phyloP scores from a whole-genome alignment of 30 jellyfish, hydroid and myxozoan species.

The Catostylus mosaicus region DNA sequence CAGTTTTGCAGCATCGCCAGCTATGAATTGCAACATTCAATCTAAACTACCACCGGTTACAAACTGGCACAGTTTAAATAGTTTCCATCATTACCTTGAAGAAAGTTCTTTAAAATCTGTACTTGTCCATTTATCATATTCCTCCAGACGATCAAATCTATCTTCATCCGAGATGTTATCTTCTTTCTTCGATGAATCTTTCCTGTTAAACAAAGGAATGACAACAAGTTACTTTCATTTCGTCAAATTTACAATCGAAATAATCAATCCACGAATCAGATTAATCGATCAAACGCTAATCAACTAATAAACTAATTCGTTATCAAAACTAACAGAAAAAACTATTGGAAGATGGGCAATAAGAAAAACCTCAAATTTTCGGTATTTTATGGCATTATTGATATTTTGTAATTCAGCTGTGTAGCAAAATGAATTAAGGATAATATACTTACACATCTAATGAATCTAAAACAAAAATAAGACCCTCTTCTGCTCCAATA shows the following conservation, averaged over 20 bases:
- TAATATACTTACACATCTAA: conserved; percentile 69
- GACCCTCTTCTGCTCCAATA: conserved; percentile 85
- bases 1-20: too few species aligned
- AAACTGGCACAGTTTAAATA: too few species aligned
- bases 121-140: conserved; percentile 77
- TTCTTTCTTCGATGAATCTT: conserved; percentile 10
- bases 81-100: conserved; percentile 39
- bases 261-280: too few species aligned
- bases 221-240: too few species aligned
- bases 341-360: too few species aligned
- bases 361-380: neutral
- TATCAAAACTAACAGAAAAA: too few species aligned
- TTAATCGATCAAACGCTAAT: too few species aligned
- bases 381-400: neutral
- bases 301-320: too few species aligned
- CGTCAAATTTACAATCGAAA: too few species aligned
- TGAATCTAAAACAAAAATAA: conserved; percentile 81
- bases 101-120: conserved; percentile 67
- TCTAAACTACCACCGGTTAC: too few species aligned
- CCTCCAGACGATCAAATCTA: conserved; percentile 51
- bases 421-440: too few species aligned
- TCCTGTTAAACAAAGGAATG: conserved; percentile 6
- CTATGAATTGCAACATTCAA: too few species aligned
- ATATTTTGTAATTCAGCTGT: neutral
- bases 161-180: conserved; percentile 63